Conservation (phyloP, 2,797 vertebrate genomes). For the Premnoplex brunnescens region DNA sequence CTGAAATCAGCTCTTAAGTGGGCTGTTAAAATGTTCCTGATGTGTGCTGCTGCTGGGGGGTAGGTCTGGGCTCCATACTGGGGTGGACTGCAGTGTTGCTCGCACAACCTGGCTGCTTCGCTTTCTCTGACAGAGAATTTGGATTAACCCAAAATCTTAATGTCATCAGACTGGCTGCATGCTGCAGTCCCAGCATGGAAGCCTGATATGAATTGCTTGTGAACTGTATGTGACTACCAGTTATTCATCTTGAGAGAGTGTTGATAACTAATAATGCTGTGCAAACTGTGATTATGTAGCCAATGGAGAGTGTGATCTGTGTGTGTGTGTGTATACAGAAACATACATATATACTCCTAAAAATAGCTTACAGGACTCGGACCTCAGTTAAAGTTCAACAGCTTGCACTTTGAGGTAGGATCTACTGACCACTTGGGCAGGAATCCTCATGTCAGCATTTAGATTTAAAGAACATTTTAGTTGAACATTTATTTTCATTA, state of each 20-base stretch:
- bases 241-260: neutral
- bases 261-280: neutral
- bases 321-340: neutral
- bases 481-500: neutral
- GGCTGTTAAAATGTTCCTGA: neutral
- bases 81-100: neutral
- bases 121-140: neutral
- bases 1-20: neutral
- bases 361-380: neutral
- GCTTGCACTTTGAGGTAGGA: neutral
- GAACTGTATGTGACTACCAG: neutral
- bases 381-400: neutral
- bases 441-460: neutral
- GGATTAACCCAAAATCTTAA: neutral
- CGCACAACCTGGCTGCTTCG: neutral
- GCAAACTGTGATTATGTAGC: neutral
- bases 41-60: neutral
- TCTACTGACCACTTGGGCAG: neutral
- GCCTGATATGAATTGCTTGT: neutral
- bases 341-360: neutral
- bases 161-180: neutral
- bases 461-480: neutral
- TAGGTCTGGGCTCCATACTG: rapidly evolving
- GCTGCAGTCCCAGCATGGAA: neutral
- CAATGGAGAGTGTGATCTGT: neutral